A percentile compares a stretch with the other conserved stretches of the same genome.
phyloP scores from a whole-genome alignment of 2,888 invertebrate species.

The Lepidocyrtoides sp. region DNA sequence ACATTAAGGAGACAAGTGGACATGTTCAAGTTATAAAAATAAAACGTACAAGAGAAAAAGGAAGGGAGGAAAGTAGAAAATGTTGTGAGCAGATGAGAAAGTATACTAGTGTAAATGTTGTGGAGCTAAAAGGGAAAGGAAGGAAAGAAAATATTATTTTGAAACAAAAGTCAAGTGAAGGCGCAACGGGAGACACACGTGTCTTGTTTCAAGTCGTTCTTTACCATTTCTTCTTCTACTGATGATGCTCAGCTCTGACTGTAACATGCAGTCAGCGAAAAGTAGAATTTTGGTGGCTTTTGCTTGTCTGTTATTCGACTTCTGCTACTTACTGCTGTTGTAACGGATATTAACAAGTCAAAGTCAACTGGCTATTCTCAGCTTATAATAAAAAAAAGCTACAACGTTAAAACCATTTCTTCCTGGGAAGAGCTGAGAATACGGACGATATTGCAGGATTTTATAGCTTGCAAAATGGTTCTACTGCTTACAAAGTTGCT shows the following conservation, averaged over 20 bases:
- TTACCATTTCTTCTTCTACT: too few species aligned
- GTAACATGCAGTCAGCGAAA: slow-evolving; percentile 5
- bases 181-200: slow-evolving; percentile 64
- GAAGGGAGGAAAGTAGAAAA: not conserved
- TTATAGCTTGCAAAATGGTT: slow-evolving; percentile 44
- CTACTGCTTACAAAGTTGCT: not conserved
- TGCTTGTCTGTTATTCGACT: not conserved
- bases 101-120: not conserved
- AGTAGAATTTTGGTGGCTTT: slow-evolving; percentile 30
- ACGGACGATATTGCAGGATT: not conserved
- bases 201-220: slow-evolving; percentile 52
- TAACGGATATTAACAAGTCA: slow-evolving; percentile 30
- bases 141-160: slow-evolving; percentile 21
- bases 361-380: slow-evolving; percentile 29
- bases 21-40: slow-evolving; percentile 59
- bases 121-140: not conserved
- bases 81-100: not conserved
- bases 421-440: not conserved
- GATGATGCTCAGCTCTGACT: not conserved
- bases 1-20: slow-evolving; percentile 69
- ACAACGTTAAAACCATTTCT: not conserved
- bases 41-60: not conserved
- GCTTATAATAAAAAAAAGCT: slow-evolving; percentile 18
- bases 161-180: slow-evolving; percentile 29
- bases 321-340: too few species aligned